A percentile compares a stretch with the other conserved stretches of the same genome.
Conservation (phyloP, 2,797 vertebrate species). For the Mormyrops attenuatus region DNA sequence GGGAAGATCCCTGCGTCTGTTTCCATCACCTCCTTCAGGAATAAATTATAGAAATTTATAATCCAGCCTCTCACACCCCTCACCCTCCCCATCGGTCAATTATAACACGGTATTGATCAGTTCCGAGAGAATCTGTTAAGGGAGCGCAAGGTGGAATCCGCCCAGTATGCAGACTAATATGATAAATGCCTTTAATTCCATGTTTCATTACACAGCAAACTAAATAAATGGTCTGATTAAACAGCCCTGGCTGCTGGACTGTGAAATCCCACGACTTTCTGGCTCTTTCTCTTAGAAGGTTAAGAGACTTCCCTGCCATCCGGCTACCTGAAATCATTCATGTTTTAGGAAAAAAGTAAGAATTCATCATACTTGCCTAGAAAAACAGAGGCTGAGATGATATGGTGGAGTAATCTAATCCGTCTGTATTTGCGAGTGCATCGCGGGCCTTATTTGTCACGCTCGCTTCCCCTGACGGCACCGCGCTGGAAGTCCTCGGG, state of each 20-base stretch:
- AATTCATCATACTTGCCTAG: slow-evolving; percentile 52
- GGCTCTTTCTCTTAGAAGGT: slow-evolving; percentile 49
- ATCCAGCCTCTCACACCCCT: slow-evolving; percentile 70
- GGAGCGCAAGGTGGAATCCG: slow-evolving; percentile 67
- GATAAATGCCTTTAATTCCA: slow-evolving; percentile 74
- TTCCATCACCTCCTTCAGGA: slow-evolving; percentile 38
- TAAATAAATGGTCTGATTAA: slow-evolving; percentile 71
- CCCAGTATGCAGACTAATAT: slow-evolving; percentile 68
- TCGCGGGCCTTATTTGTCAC: not conserved
- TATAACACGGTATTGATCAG: slow-evolving; percentile 73
- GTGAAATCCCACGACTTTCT: slow-evolving; percentile 50
- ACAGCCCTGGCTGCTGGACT: slow-evolving; percentile 59
- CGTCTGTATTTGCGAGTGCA: slow-evolving; percentile 21
- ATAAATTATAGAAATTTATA: slow-evolving; percentile 58
- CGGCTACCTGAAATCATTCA: slow-evolving; percentile 44
- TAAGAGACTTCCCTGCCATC: slow-evolving; percentile 47
- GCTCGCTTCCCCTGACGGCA: not conserved
- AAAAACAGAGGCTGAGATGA: slow-evolving; percentile 41
- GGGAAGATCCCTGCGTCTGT: slow-evolving; percentile 39
- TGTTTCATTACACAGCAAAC: slow-evolving; percentile 68
- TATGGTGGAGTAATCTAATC: slow-evolving; percentile 32
- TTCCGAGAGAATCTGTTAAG: slow-evolving; percentile 70
- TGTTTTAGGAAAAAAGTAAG: slow-evolving; percentile 51
- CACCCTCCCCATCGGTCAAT: slow-evolving; percentile 75
- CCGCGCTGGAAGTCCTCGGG: not conserved